Evolutionary conservation across 1,140 invertebrate species (phyloP).

Genomic region (Leptoteleia sp.): DNA sequence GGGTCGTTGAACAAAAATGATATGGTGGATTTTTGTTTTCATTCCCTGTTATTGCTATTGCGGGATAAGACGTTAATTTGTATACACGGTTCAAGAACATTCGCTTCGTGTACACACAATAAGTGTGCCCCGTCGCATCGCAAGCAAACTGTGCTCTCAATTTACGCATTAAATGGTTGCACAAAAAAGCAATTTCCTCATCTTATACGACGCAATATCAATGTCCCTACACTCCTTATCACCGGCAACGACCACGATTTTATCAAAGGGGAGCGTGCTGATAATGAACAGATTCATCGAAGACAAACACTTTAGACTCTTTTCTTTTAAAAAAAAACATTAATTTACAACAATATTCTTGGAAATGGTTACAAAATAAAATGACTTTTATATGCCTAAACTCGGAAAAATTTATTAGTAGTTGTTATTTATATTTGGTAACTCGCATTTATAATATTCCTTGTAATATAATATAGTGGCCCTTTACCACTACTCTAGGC

Average conservation of each 20-base stretch:
- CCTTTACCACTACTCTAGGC: too few relatives aligned
- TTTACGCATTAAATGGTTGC: conserved; percentile 24
- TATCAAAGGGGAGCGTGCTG: conserved; percentile 48
- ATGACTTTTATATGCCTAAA: too few relatives aligned
- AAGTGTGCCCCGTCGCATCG: conserved; percentile 12
- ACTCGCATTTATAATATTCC: too few relatives aligned
- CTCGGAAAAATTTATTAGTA: too few relatives aligned
- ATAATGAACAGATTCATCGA: conserved; percentile 47
- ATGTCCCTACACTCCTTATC: conserved; percentile 41
- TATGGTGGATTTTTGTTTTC: too few relatives aligned
- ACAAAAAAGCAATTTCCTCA: conserved; percentile 48
- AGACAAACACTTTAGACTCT: conserved; percentile 39
- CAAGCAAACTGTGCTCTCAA: conserved; percentile 18
- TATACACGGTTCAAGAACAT: conserved; percentile 32
- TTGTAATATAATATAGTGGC: too few relatives aligned
- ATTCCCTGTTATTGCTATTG: too few relatives aligned
- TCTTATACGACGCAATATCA: conserved; percentile 51
- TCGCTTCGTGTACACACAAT: conserved; percentile 26
- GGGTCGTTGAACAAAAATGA: too few relatives aligned
- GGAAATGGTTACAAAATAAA: too few relatives aligned
- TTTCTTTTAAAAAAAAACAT: conserved; percentile 12
- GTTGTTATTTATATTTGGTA: too few relatives aligned
- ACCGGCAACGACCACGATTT: conserved; percentile 39
- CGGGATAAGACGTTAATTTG: conserved; percentile 12
- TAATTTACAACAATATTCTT: too few relatives aligned